Evolutionary conservation across 2,888 invertebrate species (phyloP).

Genomic region (Microplitis deprimator): DNA sequence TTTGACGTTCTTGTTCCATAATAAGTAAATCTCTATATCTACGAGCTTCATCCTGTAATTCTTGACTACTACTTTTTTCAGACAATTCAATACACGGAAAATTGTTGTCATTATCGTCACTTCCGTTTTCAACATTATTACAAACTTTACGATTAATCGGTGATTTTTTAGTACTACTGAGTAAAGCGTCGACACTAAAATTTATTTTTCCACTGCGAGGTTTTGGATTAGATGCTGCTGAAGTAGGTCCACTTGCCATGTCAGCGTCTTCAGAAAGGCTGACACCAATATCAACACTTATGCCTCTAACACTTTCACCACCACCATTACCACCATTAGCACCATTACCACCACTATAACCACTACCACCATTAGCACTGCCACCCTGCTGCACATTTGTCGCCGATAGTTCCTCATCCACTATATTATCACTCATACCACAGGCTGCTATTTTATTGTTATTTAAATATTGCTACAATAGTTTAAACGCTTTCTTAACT

Average conservation of each 20-base stretch:
- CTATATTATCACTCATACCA: not conserved
- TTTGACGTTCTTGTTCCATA: conserved; percentile 66
- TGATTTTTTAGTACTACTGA: conserved; percentile 70
- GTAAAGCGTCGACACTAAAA: conserved; percentile 81
- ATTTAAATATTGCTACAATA: not conserved
- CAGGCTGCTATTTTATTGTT: not conserved
- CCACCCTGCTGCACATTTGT: not conserved
- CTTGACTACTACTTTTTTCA: conserved; percentile 56
- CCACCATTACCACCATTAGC: conserved; percentile 53
- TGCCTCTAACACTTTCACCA: conserved; percentile 27
- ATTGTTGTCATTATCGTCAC: conserved; percentile 50
- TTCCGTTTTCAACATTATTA: conserved; percentile 46
- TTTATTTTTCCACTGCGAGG: conserved; percentile 76
- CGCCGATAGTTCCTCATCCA: not conserved
- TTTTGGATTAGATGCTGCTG: conserved; percentile 66
- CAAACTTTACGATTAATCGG: conserved; percentile 48
- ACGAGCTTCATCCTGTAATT: conserved; percentile 58
- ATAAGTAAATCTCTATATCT: conserved; percentile 63
- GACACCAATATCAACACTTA: conserved; percentile 41
- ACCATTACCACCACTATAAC: conserved; percentile 48
- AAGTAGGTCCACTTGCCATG: conserved; percentile 62
- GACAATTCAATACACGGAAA: conserved; percentile 47
- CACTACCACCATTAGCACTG: not conserved
- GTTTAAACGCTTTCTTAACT: not conserved
- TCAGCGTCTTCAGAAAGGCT: conserved; percentile 60